These are phyloP conservation scores for Cariama cristata DNA, from an alignment of 2,113 vertebrate species.

Conservation along the genomic window DNA sequence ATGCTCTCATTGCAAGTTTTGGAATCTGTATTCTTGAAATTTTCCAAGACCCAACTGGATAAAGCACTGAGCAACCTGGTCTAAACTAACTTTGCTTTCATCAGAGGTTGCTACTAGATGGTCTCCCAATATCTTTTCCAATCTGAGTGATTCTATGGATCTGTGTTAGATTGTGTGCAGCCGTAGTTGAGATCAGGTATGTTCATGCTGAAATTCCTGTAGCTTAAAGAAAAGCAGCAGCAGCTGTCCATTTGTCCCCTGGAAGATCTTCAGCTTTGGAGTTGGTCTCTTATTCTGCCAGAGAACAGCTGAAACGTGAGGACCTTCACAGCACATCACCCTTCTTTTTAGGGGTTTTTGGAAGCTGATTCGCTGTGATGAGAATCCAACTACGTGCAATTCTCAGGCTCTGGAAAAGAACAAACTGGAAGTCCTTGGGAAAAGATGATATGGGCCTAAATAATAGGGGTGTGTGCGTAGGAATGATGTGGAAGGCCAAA, in stretches of 20 bases:
- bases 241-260: neutral
- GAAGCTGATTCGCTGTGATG: neutral
- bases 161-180: neutral
- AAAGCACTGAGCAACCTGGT: neutral
- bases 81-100: neutral
- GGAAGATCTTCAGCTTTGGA: neutral
- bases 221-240: neutral
- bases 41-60: neutral
- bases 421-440: neutral
- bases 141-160: neutral
- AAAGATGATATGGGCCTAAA: neutral
- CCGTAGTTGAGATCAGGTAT: neutral
- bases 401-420: neutral
- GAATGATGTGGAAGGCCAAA: neutral
- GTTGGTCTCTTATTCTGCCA: neutral
- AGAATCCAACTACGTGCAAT: neutral
- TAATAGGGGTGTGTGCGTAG: neutral
- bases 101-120: neutral
- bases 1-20: neutral
- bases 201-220: neutral
- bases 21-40: neutral
- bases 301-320: neutral
- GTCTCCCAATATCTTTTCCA: neutral
- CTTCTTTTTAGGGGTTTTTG: neutral
- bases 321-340: neutral